Conservation (phyloP, 2,113 vertebrate species). For the Microcebus murinus region DNA sequence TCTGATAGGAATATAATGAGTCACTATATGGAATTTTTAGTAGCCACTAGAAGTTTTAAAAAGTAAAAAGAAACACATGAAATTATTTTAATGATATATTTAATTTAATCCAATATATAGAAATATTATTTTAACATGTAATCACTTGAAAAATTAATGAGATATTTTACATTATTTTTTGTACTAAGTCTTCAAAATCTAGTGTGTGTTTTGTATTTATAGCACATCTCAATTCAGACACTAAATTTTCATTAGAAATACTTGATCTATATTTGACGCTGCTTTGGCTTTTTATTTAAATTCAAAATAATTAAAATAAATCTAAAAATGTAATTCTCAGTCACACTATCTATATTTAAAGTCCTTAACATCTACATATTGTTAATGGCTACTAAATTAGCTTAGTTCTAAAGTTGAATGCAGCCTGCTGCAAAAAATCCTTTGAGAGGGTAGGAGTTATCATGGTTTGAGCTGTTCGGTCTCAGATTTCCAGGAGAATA, state of each 20-base stretch:
- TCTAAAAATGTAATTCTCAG: neutral
- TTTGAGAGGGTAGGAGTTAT: neutral
- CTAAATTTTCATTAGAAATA: conserved; percentile 35
- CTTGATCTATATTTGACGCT: neutral
- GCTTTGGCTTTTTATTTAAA: neutral
- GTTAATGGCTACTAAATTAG: neutral
- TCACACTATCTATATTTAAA: neutral
- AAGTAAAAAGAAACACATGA: neutral
- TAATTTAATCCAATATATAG: neutral
- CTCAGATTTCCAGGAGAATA: neutral
- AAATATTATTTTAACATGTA: conserved; percentile 24
- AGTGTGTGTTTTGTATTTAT: neutral
- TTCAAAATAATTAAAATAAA: conserved; percentile 5
- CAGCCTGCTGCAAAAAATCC: neutral
- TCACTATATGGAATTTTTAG: neutral
- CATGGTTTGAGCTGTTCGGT: neutral
- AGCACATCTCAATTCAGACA: neutral
- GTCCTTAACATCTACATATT: neutral
- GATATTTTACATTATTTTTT: conserved; percentile 20
- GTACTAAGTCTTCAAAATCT: neutral
- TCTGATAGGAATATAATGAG: neutral
- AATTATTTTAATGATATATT: neutral
- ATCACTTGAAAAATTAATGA: neutral
- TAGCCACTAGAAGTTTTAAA: conserved; percentile 44
- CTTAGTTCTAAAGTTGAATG: neutral